phyloP scores from a whole-genome alignment of 64 coral and sea anemone genomes.

The Platygyra sinensis region DNA sequence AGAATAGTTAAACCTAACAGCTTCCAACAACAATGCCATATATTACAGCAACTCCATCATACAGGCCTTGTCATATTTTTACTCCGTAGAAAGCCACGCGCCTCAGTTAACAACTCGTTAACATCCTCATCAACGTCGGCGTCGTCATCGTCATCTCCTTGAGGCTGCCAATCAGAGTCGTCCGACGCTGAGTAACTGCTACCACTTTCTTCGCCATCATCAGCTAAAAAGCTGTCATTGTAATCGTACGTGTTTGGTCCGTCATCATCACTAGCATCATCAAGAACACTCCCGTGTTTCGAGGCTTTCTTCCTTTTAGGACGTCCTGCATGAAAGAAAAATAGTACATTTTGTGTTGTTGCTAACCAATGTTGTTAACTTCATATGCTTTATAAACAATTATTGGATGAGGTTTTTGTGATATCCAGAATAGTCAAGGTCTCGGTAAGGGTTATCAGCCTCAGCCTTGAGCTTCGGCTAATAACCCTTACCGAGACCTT shows the following conservation, averaged over 20 bases:
- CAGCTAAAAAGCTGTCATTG: conserved; percentile 59
- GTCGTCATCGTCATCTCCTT: conserved; percentile 49
- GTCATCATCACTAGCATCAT: conserved; percentile 50
- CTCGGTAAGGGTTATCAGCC: no score
- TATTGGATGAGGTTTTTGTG: no score
- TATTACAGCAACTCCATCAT: neutral
- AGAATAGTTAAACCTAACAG: neutral
- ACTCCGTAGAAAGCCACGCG: conserved; percentile 76
- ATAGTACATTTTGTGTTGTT: neutral
- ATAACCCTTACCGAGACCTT: no score
- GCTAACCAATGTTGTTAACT: neutral
- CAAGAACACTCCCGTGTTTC: conserved; percentile 2
- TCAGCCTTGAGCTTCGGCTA: no score
- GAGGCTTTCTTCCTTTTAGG: neutral
- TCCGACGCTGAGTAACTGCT: conserved; percentile 72
- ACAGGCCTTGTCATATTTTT: conserved; percentile 68
- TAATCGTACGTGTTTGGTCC: conserved; percentile 73
- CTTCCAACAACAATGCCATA: no score
- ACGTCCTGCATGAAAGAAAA: neutral
- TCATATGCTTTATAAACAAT: no score
- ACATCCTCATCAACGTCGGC: conserved; percentile 73
- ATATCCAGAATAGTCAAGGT: no score
- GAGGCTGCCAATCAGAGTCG: conserved; percentile 74
- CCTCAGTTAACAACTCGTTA: conserved; percentile 66
- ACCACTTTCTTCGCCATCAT: conserved; percentile 46